Conservation (phyloP, 2,888 invertebrate genomes). For the Dolomedes plantarius region DNA sequence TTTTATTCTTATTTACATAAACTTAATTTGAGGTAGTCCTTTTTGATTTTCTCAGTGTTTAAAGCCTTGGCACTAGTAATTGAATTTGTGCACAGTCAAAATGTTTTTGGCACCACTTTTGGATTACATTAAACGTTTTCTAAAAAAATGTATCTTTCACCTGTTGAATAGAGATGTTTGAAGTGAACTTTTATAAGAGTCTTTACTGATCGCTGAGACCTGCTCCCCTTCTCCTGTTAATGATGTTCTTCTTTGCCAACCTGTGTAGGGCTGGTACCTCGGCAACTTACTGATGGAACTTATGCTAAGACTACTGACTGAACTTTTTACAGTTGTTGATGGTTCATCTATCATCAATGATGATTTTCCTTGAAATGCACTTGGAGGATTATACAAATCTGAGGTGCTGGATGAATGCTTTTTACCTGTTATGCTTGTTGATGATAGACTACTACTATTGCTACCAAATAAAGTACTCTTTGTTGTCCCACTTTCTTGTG, state of each 20-base stretch:
- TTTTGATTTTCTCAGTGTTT: neutral
- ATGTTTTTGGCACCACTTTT: too few species aligned
- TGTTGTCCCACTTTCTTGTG: conserved; percentile 20
- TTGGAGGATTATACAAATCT: conserved; percentile 40
- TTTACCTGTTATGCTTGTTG: conserved; percentile 23
- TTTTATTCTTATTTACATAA: too few species aligned
- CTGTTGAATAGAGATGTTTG: conserved; percentile 47
- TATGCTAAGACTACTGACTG: conserved; percentile 38
- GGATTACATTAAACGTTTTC: neutral
- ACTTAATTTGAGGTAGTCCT: neutral
- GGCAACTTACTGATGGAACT: conserved; percentile 37
- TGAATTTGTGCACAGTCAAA: neutral
- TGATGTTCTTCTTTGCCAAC: conserved; percentile 39
- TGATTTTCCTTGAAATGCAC: conserved; percentile 24
- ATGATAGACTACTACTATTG: neutral
- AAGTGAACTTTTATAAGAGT: conserved; percentile 18
- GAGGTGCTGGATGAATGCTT: conserved; percentile 61
- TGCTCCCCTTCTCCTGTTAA: conserved; percentile 51
- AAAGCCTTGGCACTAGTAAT: neutral
- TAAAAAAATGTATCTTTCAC: neutral
- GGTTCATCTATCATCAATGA: conserved; percentile 38
- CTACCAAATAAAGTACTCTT: conserved; percentile 22
- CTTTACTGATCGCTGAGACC: conserved; percentile 29
- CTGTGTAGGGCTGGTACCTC: conserved; percentile 47
- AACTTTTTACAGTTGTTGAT: conserved; percentile 27